These are phyloP conservation scores for Protophormia terraenovae DNA, from an alignment of 2,888 invertebrate species.

Conservation along the genomic window DNA sequence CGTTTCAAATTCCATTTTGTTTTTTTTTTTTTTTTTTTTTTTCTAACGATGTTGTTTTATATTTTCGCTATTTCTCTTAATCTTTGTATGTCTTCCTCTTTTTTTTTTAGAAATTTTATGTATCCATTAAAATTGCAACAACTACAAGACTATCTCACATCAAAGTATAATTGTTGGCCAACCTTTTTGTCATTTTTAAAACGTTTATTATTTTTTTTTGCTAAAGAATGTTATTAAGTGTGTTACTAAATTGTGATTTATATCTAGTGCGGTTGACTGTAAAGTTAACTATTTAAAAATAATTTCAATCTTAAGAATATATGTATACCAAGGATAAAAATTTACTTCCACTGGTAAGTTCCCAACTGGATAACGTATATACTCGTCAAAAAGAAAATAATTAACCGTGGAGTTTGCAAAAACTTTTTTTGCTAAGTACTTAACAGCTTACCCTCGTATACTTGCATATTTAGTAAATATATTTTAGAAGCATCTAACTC, in stretches of 20 bases:
- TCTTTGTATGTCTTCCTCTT: not conserved
- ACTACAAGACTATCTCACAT: constrained; percentile 28
- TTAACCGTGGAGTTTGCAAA: no score
- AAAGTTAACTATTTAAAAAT: no score
- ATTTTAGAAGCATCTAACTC: constrained; percentile 10
- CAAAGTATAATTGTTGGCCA: constrained; percentile 57
- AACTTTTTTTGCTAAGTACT: not conserved
- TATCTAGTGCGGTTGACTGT: not conserved
- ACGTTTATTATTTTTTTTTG: constrained; percentile 8
- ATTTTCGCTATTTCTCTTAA: constrained; percentile 34
- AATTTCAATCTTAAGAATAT: no score
- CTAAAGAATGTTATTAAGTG: not conserved
- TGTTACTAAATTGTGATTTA: constrained; percentile 2
- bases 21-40: constrained; percentile 10
- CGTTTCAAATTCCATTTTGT: constrained; percentile 24
- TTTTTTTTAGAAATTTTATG: constrained; percentile 24
- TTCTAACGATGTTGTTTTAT: constrained; percentile 9
- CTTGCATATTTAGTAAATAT: not conserved
- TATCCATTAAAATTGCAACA: constrained; percentile 49
- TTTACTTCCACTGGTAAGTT: no score
- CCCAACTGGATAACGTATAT: no score
- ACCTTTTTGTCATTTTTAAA: constrained; percentile 61
- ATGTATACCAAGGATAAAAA: no score
- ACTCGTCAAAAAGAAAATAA: no score
- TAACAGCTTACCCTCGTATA: not conserved